Evolutionary conservation across 1,140 invertebrate species (phyloP), one percentile per base, ranked within the genome.

Genomic region (Diorhabda carinulata): DNA sequence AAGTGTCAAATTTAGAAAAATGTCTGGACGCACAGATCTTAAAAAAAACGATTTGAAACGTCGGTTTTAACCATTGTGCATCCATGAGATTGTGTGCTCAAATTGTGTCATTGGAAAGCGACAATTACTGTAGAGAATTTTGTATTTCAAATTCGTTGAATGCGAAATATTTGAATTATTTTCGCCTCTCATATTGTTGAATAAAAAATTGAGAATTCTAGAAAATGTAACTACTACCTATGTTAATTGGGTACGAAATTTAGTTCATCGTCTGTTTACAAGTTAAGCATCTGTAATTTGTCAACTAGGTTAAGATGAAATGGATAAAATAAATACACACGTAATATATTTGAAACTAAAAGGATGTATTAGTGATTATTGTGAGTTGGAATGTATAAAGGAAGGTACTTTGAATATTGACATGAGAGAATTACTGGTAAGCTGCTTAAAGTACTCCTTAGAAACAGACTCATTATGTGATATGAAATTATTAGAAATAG

Each of bases 401-500:
- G 40, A 6, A 6, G 4, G 10, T 10, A 56, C 62, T 62, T 62
- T 47, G 3, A 69, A 64, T 60, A 25, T n/a, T 43, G 44, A 8
- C 43, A 43, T 66, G 7, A 40, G 67, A 7, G 5, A 57, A 57
- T 68, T 57, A 40, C 60, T 72, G 6, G 40, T 59, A 68, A 45
- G 60, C 9, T 68, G 64, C 56, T 59, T 68, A 65, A 56, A 58
- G 5, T 9, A 73, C n/a, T 52, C 41, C 5, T 62, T 58, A n/a
- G 8, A 64, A 44, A 40, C 3, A 62, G 5, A 6, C 25, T 41
- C 5, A 5, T 41, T 4, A 9, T 9, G 4, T 42, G 41, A 40
- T 45, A 67, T 63, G 9, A 64, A 10, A 60, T 4, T 73, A n/a
- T 71, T 79, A 43, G 71, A 78, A 70, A 78, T 81, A 61, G 73